Percentiles rank a stretch among this genome's conserved stretches.
These are phyloP conservation scores for Mormyrops attenuatus DNA, from an alignment of 2,797 vertebrate genomes.

Conservation along the genomic window DNA sequence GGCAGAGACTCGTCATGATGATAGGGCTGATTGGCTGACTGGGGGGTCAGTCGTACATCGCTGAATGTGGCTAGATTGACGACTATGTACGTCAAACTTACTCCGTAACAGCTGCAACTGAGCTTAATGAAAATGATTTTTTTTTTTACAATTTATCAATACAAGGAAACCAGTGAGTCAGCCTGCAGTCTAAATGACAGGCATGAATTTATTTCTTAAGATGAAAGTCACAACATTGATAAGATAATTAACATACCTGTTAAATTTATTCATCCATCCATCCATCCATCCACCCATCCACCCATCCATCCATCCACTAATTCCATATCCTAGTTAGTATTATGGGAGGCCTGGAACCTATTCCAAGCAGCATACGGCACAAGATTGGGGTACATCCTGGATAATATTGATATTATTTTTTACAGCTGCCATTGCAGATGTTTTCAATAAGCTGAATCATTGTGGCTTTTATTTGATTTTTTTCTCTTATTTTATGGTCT, in stretches of 20 bases:
- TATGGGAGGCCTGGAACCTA: neutral
- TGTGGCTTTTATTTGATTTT: neutral
- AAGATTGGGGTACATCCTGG: neutral
- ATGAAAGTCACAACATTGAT: neutral
- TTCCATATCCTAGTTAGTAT: neutral
- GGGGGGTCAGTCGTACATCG: neutral
- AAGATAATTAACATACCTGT: neutral
- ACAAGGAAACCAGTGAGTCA: neutral
- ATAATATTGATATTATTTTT: neutral
- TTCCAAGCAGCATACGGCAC: neutral
- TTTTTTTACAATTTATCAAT: neutral
- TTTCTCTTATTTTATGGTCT: neutral
- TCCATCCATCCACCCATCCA: neutral
- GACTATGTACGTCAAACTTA: neutral
- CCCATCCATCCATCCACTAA: too few relatives aligned
- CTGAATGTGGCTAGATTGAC: neutral
- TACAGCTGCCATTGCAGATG: neutral
- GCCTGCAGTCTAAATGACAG: neutral
- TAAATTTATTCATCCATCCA: neutral
- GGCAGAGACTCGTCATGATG: conserved; percentile 2
- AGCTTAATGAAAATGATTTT: neutral
- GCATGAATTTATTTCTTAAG: neutral
- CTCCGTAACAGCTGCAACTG: neutral
- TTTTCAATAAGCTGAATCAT: neutral
- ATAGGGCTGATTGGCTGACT: conserved; percentile 8